Base-by-base conservation (phyloP, 2,888 invertebrate genomes). In the Germaria angustata region DNA sequence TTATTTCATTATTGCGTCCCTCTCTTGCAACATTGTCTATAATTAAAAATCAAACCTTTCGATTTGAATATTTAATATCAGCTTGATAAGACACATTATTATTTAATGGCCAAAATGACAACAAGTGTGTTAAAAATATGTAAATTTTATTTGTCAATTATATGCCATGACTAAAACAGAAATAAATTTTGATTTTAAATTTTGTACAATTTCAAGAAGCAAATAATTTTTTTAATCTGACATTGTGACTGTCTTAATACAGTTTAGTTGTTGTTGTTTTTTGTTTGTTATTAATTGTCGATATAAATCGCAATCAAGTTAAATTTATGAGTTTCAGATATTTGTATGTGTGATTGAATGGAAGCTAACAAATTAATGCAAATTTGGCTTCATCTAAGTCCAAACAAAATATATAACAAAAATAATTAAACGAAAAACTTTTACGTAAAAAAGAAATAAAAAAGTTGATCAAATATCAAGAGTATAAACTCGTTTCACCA, bases 241-340 rank as follows among this genome's bases (percentile, higher is more conserved):
- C 22, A 59, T 65, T 53, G 34, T 76, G 51, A 39, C 24, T 73
- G 2, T n/a, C 24, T 36, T 39, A 6, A 39, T 17, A 8, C n/a
- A 66, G 57, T 61, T 59, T 49, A n/a, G 17, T 53, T 55, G 24
- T 41, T 65, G 41, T 51, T 75, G 34, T 32, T 2, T n/a, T n/a
- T n/a, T n/a, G n/a, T n/a, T 7, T 32, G 5, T 15, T 76, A 57
- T 63, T 61, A 77, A 80, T 80, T 73, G 80, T 59, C 78, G 77
- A 82, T 75, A 82, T 82, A 84, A 84, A 84, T 82, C 75, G 84
- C 63, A 84, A 81, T 84, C 76, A 84, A 84, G 57, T 78, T 46
- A 59, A 83, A 84, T 84, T 83, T 80, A 84, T 83, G 78, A 59
- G 72, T 55, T 73, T 84, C 57, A 77, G 24, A 65, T 57, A 9